These are phyloP conservation scores for Agapornis roseicollis DNA, from an alignment of 2,113 vertebrate species.

Conservation along the genomic window DNA sequence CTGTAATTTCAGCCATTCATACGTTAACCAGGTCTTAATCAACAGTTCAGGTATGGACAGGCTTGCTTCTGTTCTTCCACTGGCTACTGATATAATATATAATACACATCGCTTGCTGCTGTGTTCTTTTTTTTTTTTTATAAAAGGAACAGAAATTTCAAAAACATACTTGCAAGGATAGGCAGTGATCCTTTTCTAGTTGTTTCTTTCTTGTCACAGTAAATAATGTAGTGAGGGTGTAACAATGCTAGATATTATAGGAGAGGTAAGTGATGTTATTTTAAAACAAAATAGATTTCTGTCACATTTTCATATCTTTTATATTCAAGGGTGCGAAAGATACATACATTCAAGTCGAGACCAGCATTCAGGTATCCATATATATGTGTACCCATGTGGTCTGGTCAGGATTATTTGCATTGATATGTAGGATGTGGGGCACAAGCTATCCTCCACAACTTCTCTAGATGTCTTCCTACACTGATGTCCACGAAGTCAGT, in stretches of 20 bases:
- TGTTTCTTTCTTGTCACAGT: neutral
- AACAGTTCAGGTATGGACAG: neutral
- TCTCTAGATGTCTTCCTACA: neutral
- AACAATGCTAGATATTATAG: neutral
- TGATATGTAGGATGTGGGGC: neutral
- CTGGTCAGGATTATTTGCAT: neutral
- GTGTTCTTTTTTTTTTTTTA: neutral
- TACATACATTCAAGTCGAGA: neutral
- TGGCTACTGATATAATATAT: neutral
- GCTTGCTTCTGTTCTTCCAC: neutral
- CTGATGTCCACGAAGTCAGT: neutral
- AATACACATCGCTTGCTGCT: neutral
- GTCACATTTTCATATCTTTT: neutral
- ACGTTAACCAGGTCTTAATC: neutral
- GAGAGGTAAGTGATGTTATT: neutral
- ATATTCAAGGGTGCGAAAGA: neutral
- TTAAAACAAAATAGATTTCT: neutral
- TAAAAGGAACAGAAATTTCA: neutral
- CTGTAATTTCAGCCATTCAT: neutral
- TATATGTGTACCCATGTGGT: neutral
- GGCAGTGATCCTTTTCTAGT: neutral
- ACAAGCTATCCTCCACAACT: neutral
- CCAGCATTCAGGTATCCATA: neutral
- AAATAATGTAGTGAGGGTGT: neutral
- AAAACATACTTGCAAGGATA: neutral